Percentiles rank a stretch among this genome's conserved stretches.
Conservation (phyloP, 2,888 invertebrate species). For the Leuctra nigra region DNA sequence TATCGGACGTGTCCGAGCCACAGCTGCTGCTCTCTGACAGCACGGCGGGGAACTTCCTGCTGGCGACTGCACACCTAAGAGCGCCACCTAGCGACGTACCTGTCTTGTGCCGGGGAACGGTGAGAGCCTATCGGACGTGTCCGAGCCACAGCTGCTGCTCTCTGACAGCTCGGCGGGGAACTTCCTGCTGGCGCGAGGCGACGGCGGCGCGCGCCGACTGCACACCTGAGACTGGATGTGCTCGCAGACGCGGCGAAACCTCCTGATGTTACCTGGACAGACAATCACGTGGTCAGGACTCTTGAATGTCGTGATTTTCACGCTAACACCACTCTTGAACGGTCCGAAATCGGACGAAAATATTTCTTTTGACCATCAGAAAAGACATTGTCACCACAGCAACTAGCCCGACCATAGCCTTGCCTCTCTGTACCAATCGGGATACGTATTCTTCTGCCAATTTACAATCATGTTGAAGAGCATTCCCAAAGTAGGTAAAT, state of each 20-base stretch:
- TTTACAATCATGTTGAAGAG: too few species aligned
- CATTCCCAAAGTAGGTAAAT: too few species aligned
- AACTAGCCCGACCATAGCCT: too few species aligned
- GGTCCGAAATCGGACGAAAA: too few species aligned
- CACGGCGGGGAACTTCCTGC: conserved; percentile 55
- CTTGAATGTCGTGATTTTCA: too few species aligned
- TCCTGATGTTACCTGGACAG: conserved; percentile 78
- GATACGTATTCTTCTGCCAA: too few species aligned
- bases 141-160: conserved; percentile 62
- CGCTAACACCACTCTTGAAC: too few species aligned
- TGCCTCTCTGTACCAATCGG: too few species aligned
- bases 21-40: conserved; percentile 62
- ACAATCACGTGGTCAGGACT: background rate
- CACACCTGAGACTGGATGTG: conserved; percentile 85
- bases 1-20: conserved; percentile 60
- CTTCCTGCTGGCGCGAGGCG: conserved; percentile 56
- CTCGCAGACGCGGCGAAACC: conserved; percentile 93
- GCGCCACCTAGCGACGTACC: conserved; percentile 49
- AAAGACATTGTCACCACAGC: too few species aligned
- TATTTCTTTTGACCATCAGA: too few species aligned
- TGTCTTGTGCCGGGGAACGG: conserved; percentile 48
- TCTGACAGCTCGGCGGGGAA: conserved; percentile 60
- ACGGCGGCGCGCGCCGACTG: conserved; percentile 50
- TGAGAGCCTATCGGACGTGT: conserved; percentile 56
- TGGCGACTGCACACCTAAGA: conserved; percentile 46